Percentiles rank a stretch among this genome's conserved stretches.
phyloP scores from a whole-genome alignment of 2,113 vertebrate species.

The Gambusia affinis region DNA sequence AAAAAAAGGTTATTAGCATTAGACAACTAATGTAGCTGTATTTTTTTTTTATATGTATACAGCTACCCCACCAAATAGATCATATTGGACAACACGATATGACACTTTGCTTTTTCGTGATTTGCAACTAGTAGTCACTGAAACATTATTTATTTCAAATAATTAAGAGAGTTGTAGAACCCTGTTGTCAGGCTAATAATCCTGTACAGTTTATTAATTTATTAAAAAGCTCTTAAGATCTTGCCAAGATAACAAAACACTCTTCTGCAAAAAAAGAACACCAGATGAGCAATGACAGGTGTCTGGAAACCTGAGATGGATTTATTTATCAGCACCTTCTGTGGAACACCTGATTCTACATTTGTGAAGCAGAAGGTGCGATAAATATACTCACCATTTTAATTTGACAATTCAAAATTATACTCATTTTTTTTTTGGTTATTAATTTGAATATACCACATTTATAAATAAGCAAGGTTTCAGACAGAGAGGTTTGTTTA shows the following conservation, averaged over 20 bases:
- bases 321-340: conserved; percentile 1
- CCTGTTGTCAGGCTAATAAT: background rate
- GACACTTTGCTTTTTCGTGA: background rate
- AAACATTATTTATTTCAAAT: background rate
- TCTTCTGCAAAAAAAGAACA: background rate
- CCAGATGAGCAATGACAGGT: background rate
- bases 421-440: background rate
- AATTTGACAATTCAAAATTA: background rate
- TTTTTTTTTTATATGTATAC: background rate
- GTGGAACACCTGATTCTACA: background rate
- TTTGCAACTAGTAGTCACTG: background rate
- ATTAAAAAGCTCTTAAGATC: background rate
- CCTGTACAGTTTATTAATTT: background rate
- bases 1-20: background rate
- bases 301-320: background rate
- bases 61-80: background rate
- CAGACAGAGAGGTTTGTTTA: background rate
- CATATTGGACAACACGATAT: background rate
- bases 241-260: background rate
- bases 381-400: background rate
- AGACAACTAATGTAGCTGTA: background rate
- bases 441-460: background rate
- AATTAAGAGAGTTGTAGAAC: background rate
- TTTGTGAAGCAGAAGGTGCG: background rate
- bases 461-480: background rate